Conservation (phyloP, 2,888 invertebrate genomes). For the Sphaeridia pumilis region DNA sequence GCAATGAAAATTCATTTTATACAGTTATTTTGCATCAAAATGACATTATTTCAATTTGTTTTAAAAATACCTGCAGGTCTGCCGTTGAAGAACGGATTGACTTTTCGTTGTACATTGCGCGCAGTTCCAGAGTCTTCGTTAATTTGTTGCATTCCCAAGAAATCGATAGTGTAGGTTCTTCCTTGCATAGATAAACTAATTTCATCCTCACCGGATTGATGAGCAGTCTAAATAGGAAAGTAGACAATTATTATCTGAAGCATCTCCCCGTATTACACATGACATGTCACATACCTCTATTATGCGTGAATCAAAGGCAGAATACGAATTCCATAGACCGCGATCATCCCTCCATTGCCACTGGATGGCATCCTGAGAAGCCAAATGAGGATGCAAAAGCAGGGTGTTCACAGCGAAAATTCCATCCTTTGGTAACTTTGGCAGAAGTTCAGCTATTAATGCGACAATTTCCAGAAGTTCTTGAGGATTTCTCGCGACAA, state of each 20-base stretch:
- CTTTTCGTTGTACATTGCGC: slow-evolving; percentile 73
- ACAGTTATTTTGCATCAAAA: no score
- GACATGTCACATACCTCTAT: slow-evolving; percentile 59
- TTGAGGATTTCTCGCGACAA: slow-evolving; percentile 83
- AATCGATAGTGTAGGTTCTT: slow-evolving; percentile 89
- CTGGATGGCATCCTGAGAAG: slow-evolving; percentile 55
- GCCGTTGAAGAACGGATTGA: slow-evolving; percentile 35
- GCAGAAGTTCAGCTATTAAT: slow-evolving; percentile 93
- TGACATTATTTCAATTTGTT: background rate
- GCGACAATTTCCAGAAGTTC: slow-evolving; percentile 96
- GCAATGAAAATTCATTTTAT: background rate
- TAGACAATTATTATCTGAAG: background rate
- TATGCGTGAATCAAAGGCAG: slow-evolving; percentile 81
- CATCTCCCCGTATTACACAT: background rate
- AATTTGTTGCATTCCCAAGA: slow-evolving; percentile 94
- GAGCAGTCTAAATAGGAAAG: slow-evolving; percentile 53
- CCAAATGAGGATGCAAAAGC: slow-evolving; percentile 34
- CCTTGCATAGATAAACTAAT: slow-evolving; percentile 84
- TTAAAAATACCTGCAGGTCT: slow-evolving; percentile 19
- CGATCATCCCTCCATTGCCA: slow-evolving; percentile 99
- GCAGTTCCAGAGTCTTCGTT: slow-evolving; percentile 96
- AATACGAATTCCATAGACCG: slow-evolving; percentile 80
- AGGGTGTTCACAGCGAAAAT: slow-evolving; percentile 87
- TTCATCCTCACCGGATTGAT: slow-evolving; percentile 88
- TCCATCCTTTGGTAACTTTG: slow-evolving; percentile 85